A percentile compares a stretch with the other conserved stretches of the same genome.
These are phyloP conservation scores for Pasiphila rectangulata DNA, from an alignment of 2,888 invertebrate species.

Conservation along the genomic window DNA sequence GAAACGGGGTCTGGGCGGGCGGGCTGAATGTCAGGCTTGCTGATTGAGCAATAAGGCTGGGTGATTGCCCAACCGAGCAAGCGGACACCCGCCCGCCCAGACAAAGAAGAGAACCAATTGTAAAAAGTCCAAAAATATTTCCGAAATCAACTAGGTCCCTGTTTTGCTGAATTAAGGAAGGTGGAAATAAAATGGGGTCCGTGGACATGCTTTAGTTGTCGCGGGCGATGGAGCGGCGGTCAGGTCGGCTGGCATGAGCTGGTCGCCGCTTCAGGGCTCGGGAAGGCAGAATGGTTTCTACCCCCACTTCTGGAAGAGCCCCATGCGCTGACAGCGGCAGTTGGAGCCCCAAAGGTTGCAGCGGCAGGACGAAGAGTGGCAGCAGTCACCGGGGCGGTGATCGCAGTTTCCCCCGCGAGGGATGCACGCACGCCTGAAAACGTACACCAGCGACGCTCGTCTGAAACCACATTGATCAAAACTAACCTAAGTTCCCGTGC, in stretches of 20 bases:
- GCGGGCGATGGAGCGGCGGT: constrained; percentile 68
- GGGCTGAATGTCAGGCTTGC: constrained; percentile 71
- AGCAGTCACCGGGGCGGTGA: constrained; percentile 91
- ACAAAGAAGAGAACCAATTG: constrained; percentile 45
- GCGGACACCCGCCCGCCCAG: constrained; percentile 77
- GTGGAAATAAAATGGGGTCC: constrained; percentile 68
- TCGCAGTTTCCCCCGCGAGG: constrained; percentile 91
- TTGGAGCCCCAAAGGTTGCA: constrained; percentile 95
- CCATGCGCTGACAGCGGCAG: constrained; percentile 93
- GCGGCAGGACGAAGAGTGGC: constrained; percentile 91
- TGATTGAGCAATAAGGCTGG: constrained; percentile 88
- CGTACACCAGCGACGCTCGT: constrained; percentile 92
- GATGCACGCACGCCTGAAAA: constrained; percentile 92
- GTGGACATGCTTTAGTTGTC: constrained; percentile 62
- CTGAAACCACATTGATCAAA: constrained; percentile 83
- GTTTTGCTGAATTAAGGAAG: constrained; percentile 62
- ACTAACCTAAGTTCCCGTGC: constrained; percentile 70
- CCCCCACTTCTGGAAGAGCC: constrained; percentile 93
- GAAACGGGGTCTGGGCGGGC: constrained; percentile 61
- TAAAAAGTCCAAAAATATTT: constrained; percentile 75
- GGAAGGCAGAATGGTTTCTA: constrained; percentile 52
- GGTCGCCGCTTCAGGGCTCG: constrained; percentile 64
- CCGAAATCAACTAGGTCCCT: constrained; percentile 74
- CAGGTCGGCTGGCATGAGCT: constrained; percentile 66
- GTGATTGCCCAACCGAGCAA: constrained; percentile 85